phyloP scores from a whole-genome alignment of 2,113 vertebrate species.

The Noctilio leporinus region DNA sequence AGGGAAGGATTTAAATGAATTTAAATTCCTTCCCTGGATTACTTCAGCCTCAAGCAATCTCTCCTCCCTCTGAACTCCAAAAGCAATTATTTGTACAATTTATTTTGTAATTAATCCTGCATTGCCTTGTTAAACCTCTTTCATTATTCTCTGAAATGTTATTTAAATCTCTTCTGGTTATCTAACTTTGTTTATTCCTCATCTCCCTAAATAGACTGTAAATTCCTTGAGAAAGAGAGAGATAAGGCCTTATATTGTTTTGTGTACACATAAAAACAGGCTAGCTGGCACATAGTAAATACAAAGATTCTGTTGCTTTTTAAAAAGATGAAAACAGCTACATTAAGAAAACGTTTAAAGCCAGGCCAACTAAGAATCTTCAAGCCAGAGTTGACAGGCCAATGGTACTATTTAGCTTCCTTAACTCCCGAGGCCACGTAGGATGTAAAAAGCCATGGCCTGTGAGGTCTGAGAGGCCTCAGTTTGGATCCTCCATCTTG shows the following conservation, averaged over 20 bases:
- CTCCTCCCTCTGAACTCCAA: constrained; percentile 36
- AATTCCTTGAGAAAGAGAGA: constrained; percentile 29
- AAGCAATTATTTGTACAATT: constrained; percentile 57
- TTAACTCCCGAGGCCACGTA: not conserved
- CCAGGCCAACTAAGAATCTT: not conserved
- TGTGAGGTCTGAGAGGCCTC: not conserved
- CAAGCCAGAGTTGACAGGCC: not conserved
- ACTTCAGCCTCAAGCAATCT: constrained; percentile 21
- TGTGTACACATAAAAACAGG: not conserved
- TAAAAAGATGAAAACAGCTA: not conserved
- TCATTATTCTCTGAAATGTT: constrained; percentile 47
- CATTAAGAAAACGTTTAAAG: constrained; percentile 25
- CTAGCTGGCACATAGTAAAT: not conserved
- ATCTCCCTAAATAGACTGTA: constrained; percentile 24
- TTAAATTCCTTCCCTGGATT: constrained; percentile 44
- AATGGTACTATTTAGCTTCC: not conserved
- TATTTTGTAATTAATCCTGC: constrained; percentile 52
- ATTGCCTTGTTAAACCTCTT: constrained; percentile 45
- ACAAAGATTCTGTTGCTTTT: not conserved
- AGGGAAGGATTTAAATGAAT: too few relatives aligned
- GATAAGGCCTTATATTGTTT: constrained; percentile 2
- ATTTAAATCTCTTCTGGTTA: constrained; percentile 42
- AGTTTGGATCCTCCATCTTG: not conserved
- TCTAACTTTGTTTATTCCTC: constrained; percentile 52
- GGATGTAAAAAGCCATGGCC: not conserved